A percentile compares a stretch with the other conserved stretches of the same genome.
Evolutionary conservation across 2,113 vertebrate species (phyloP).

Genomic region (Misgurnus anguillicaudatus): DNA sequence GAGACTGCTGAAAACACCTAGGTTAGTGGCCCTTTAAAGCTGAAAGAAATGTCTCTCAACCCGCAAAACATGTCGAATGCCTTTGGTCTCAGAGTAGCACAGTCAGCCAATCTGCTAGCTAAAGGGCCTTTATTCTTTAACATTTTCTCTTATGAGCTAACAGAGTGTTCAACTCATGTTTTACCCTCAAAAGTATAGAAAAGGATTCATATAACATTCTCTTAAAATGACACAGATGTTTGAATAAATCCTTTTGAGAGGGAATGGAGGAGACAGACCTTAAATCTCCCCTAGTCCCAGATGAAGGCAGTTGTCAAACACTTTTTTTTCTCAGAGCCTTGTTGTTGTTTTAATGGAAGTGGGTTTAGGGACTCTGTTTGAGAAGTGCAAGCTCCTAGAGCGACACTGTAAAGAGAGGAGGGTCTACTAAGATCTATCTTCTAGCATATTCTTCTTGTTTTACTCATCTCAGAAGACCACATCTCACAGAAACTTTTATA

Average conservation of each 20-base stretch:
- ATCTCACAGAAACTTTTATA: not conserved
- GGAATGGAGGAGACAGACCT: constrained; percentile 51
- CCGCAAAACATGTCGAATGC: not conserved
- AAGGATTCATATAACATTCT: constrained; percentile 2
- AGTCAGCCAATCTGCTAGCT: not conserved
- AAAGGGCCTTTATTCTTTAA: not conserved
- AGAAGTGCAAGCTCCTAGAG: constrained; percentile 54
- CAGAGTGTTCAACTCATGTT: not conserved
- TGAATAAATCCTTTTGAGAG: constrained; percentile 31
- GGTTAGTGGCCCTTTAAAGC: not conserved
- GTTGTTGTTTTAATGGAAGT: constrained; percentile 70
- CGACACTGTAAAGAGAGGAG: constrained; percentile 59
- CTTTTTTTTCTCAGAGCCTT: constrained; percentile 59
- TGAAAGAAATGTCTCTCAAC: not conserved
- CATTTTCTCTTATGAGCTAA: not conserved
- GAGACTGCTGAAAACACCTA: too few species aligned
- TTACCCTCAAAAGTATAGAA: not conserved
- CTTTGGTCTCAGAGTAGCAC: not conserved
- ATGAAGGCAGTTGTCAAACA: constrained; percentile 60
- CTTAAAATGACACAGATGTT: constrained; percentile 20
- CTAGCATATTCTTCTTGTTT: constrained; percentile 46
- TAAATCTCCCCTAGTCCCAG: constrained; percentile 52
- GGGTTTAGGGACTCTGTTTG: constrained; percentile 63
- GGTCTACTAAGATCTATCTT: constrained; percentile 45
- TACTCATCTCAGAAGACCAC: not conserved